These are phyloP conservation scores for Polypterus bichir DNA, from an alignment of 2,113 vertebrate species.

Conservation along the genomic window DNA sequence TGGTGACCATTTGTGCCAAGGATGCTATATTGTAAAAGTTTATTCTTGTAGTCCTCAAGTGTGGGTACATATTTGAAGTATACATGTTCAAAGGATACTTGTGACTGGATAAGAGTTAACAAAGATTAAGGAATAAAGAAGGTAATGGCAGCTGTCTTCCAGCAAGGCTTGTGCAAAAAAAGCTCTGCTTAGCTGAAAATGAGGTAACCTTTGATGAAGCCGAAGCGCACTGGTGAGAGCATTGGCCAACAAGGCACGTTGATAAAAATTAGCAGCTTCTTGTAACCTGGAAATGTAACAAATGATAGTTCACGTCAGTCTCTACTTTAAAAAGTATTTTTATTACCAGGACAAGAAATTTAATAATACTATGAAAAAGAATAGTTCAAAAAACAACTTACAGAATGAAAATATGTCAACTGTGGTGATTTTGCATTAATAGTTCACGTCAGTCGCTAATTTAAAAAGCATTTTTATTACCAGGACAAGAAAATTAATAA, in stretches of 20 bases:
- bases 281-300: constrained; percentile 66
- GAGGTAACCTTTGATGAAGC: constrained; percentile 83
- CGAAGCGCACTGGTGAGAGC: constrained; percentile 91
- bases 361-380: too few relatives aligned
- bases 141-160: constrained; percentile 96
- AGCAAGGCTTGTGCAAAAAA: constrained; percentile 86
- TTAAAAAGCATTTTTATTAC: too few relatives aligned
- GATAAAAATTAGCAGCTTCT: constrained; percentile 90
- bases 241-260: constrained; percentile 88
- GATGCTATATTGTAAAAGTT: too few relatives aligned
- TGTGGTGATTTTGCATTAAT: background rate
- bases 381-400: too few relatives aligned
- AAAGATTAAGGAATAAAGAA: constrained; percentile 92
- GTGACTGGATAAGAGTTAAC: constrained; percentile 96
- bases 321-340: too few relatives aligned
- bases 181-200: constrained; percentile 82
- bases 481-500: too few relatives aligned
- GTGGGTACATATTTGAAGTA: too few relatives aligned
- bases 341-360: too few relatives aligned
- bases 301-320: constrained; percentile 25
- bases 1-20: too few relatives aligned
- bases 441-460: constrained; percentile 12
- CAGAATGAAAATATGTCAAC: too few relatives aligned
- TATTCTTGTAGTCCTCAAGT: too few relatives aligned
- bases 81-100: constrained; percentile 69